A percentile compares a stretch with the other conserved stretches of the same genome.
Conservation (phyloP, 2,888 invertebrate species). For the Drosophila cracens region DNA sequence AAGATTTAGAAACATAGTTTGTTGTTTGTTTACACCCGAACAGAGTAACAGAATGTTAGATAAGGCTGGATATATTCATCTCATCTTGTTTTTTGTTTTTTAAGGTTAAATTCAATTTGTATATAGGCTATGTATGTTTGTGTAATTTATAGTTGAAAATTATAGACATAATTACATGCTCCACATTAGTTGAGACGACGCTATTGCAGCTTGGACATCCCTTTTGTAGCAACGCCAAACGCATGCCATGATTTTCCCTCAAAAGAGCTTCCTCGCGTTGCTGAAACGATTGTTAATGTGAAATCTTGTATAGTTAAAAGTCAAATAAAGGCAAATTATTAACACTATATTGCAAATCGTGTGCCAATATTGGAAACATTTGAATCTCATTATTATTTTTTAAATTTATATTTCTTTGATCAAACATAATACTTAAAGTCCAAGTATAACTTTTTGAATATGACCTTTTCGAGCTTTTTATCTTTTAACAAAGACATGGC, state of each 20-base stretch:
- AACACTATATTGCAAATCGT: background rate
- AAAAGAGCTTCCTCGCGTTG: constrained; percentile 91
- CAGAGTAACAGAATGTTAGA: constrained; percentile 9
- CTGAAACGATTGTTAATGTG: constrained; percentile 85
- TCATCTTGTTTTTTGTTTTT: constrained; percentile 33
- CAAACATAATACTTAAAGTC: background rate
- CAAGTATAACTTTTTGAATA: background rate
- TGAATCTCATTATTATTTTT: background rate
- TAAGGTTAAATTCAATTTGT: constrained; percentile 6
- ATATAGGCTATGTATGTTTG: background rate
- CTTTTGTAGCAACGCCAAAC: constrained; percentile 88
- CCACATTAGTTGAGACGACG: constrained; percentile 85
- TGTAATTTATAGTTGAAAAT: background rate
- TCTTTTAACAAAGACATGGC: no score
- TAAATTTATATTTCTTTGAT: background rate
- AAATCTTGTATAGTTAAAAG: background rate
- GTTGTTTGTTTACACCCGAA: background rate
- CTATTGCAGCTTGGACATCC: constrained; percentile 88
- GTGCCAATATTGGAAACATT: background rate
- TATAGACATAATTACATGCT: constrained; percentile 83
- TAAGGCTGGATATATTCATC: constrained; percentile 51
- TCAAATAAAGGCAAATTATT: background rate
- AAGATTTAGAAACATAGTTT: background rate
- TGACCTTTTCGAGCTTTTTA: background rate
- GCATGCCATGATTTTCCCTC: constrained; percentile 91